Evolutionary conservation across 1,140 invertebrate genomes (phyloP).

Genomic region (Cyclargus thomasi): DNA sequence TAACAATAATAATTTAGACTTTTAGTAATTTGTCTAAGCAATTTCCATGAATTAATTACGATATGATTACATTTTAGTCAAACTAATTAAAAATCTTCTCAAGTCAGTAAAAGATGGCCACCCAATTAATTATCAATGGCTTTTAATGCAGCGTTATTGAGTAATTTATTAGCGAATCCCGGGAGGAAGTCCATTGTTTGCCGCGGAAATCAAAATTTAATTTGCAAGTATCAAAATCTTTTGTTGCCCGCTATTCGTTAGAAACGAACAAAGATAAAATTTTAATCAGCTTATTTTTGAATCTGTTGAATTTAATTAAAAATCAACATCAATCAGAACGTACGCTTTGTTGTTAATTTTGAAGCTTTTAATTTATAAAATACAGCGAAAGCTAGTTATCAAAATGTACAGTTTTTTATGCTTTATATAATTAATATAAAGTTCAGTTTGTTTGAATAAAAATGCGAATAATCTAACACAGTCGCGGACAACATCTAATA

Average conservation of each 20-base stretch:
- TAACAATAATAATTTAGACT: too few relatives aligned
- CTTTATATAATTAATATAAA: too few relatives aligned
- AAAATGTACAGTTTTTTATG: too few relatives aligned
- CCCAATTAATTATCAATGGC: constrained; percentile 20
- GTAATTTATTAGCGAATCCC: constrained; percentile 19
- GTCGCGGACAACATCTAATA: too few relatives aligned
- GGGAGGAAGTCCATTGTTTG: constrained; percentile 16
- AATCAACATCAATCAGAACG: not conserved
- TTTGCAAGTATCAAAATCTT: constrained; percentile 12
- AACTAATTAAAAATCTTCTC: too few relatives aligned
- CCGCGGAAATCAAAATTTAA: constrained; percentile 12
- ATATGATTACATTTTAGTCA: too few relatives aligned
- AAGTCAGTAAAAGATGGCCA: constrained; percentile 10
- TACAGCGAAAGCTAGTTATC: too few relatives aligned
- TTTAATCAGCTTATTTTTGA: constrained; percentile 3
- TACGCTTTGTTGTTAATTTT: not conserved
- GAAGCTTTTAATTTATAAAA: too few relatives aligned
- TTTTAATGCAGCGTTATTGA: constrained; percentile 20
- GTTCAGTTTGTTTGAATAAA: too few relatives aligned
- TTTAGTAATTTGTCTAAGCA: too few relatives aligned
- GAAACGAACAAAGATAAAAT: not conserved
- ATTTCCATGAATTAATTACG: too few relatives aligned
- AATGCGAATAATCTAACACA: too few relatives aligned
- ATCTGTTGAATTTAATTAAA: constrained; percentile 5
- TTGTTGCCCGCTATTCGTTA: not conserved